Percentiles rank a stretch among this genome's conserved stretches.
Evolutionary conservation across 2,113 vertebrate genomes (phyloP).

Genomic region (Ahaetulla prasina): DNA sequence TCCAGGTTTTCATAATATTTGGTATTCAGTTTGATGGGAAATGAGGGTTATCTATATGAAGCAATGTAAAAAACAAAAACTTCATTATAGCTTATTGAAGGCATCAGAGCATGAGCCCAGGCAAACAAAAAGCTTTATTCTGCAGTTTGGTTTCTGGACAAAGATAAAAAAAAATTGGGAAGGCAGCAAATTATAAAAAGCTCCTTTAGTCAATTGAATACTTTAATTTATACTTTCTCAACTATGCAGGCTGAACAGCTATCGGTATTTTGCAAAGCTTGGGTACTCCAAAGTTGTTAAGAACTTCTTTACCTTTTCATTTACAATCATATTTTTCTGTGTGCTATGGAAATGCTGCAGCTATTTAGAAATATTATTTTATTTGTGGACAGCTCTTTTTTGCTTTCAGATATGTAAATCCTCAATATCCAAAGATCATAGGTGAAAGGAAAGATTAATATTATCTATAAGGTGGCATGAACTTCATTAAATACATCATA

Average conservation of each 20-base stretch:
- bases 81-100: background rate
- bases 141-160: background rate
- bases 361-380: background rate
- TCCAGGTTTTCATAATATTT: background rate
- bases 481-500: background rate
- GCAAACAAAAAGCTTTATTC: background rate
- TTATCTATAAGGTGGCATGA: background rate
- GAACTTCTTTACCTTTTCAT: background rate
- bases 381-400: background rate
- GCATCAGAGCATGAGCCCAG: background rate
- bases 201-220: background rate
- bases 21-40: constrained; percentile 5
- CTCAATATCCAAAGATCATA: background rate
- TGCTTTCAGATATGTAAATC: background rate
- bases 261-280: background rate
- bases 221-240: background rate
- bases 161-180: too few species aligned
- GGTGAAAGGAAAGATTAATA: background rate
- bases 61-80: background rate
- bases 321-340: background rate
- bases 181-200: background rate
- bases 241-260: background rate
- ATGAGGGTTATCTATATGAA: background rate
- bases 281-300: background rate
- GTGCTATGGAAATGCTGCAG: background rate